Evolutionary conservation across 2,797 vertebrate species (phyloP).

Genomic region (Lepus oiostolus): DNA sequence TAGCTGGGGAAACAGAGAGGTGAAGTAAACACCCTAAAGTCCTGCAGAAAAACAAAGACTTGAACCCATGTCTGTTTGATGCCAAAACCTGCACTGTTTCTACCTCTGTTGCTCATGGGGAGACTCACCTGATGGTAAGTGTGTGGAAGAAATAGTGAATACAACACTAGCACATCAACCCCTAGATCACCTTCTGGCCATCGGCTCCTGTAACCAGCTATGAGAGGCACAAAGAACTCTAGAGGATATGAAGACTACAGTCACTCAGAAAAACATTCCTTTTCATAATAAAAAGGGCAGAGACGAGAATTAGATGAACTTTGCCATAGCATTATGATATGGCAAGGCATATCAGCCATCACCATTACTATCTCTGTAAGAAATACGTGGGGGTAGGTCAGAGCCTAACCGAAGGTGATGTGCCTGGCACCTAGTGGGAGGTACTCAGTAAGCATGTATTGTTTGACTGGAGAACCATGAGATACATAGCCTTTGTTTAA

Average conservation of each 20-base stretch:
- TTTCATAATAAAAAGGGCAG: background rate
- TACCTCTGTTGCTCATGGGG: background rate
- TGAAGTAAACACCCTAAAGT: background rate
- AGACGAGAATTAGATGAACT: background rate
- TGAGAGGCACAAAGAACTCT: background rate
- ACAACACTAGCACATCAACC: background rate
- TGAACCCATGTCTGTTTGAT: background rate
- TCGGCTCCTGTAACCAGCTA: background rate
- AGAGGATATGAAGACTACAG: background rate
- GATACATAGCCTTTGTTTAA: background rate
- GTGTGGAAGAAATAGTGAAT: background rate
- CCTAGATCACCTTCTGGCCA: no score
- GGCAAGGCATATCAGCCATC: background rate
- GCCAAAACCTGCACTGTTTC: background rate
- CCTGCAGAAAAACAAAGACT: background rate
- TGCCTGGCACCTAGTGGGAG: no score
- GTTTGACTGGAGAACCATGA: background rate
- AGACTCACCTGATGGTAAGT: background rate
- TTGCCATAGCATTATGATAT: background rate
- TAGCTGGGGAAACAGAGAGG: background rate
- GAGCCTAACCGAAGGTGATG: no score
- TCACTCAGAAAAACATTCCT: background rate
- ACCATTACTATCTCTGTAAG: background rate
- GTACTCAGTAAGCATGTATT: background rate
- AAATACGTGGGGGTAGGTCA: no score